Conservation (phyloP, 2,888 invertebrate species). For the Matsumyia berberina region DNA sequence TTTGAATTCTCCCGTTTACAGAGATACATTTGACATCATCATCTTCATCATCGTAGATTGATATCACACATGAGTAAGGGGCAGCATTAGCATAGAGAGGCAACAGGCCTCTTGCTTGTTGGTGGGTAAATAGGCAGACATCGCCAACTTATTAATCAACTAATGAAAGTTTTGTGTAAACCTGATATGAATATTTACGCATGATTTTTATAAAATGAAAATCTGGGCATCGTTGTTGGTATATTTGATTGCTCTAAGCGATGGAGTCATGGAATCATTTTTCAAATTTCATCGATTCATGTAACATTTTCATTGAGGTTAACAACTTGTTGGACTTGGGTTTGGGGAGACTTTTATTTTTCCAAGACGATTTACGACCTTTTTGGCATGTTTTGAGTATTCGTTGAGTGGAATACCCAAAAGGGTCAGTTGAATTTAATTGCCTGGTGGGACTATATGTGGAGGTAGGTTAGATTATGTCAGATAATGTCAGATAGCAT, state of each 20-base stretch:
- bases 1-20: conserved; percentile 10
- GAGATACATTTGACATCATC: conserved; percentile 62
- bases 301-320: conserved; percentile 42
- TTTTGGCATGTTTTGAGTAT: too few relatives aligned
- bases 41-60: conserved; percentile 57
- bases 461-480: too few relatives aligned
- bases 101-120: too few relatives aligned
- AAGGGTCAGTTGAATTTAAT: too few relatives aligned
- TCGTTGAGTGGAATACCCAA: too few relatives aligned
- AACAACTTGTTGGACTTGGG: conserved; percentile 39
- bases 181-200: conserved; percentile 61
- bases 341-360: neutral
- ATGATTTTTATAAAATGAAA: conserved; percentile 28
- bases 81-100: conserved; percentile 39
- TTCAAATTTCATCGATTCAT: conserved; percentile 18
- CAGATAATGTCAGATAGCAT: too few relatives aligned
- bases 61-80: conserved; percentile 30
- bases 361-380: too few relatives aligned
- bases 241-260: conserved; percentile 8
- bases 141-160: conserved; percentile 66
- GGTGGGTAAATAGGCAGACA: conserved; percentile 45
- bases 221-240: neutral
- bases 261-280: conserved; percentile 24
- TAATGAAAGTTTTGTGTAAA: conserved; percentile 67
- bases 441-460: too few relatives aligned